These are phyloP conservation scores for Premnoplex brunnescens DNA, from an alignment of 2,797 vertebrate genomes.

Conservation along the genomic window DNA sequence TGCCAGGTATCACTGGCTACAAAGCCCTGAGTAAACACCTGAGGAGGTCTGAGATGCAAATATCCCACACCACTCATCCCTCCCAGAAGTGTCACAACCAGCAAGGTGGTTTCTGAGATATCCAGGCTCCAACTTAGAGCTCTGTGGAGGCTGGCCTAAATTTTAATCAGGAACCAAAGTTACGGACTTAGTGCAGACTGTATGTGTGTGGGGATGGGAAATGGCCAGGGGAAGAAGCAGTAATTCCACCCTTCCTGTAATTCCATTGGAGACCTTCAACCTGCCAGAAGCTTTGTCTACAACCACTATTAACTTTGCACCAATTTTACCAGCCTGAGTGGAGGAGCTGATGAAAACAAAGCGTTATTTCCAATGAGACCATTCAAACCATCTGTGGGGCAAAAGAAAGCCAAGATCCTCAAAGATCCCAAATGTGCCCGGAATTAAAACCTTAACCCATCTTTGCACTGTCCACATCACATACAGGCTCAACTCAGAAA, in stretches of 20 bases:
- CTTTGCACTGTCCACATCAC: fast-evolving
- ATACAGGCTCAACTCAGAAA: background rate
- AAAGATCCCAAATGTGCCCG: background rate
- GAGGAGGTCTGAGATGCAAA: conserved; percentile 1
- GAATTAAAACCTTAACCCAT: background rate
- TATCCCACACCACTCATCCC: background rate
- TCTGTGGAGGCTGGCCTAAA: background rate
- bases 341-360: background rate
- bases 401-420: background rate
- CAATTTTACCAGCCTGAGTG: background rate
- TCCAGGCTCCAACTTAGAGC: background rate
- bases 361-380: background rate
- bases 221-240: background rate
- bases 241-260: background rate
- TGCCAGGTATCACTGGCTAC: background rate
- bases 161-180: background rate
- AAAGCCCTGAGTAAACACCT: background rate
- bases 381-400: background rate
- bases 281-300: background rate
- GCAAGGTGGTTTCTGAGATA: background rate
- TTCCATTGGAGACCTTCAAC: fast-evolving
- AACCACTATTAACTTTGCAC: fast-evolving
- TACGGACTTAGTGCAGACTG: background rate
- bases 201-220: background rate
- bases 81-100: background rate